Evolutionary conservation across 2,113 vertebrate species (phyloP).

Genomic region (Acanthisitta chloris): DNA sequence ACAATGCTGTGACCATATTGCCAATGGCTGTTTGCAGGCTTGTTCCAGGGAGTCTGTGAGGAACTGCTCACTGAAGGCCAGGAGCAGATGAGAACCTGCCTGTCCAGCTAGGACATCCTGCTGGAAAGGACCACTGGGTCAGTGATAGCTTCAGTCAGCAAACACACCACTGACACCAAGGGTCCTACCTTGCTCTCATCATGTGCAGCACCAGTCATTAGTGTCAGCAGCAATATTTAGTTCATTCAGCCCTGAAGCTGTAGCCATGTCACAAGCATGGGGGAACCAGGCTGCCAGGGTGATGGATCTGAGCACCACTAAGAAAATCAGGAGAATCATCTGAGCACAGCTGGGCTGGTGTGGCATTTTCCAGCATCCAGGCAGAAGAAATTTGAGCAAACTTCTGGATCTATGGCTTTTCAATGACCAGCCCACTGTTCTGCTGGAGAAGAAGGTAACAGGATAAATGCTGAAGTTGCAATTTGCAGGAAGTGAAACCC

Average conservation of each 20-base stretch:
- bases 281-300: background rate
- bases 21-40: background rate
- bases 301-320: background rate
- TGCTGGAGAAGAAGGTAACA: background rate
- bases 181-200: background rate
- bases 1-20: fast-evolving
- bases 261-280: background rate
- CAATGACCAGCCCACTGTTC: background rate
- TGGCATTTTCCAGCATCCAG: background rate
- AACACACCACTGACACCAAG: background rate
- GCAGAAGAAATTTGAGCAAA: background rate
- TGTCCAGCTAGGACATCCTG: background rate
- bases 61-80: background rate
- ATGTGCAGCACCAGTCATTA: background rate
- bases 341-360: background rate
- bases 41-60: background rate
- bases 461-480: background rate
- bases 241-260: background rate
- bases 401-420: background rate
- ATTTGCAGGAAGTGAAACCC: background rate
- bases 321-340: background rate
- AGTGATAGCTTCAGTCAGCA: background rate
- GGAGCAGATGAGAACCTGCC: background rate
- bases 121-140: background rate
- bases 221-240: background rate